Conservation (phyloP, 2,113 vertebrate species). For the Epinephelus cyanopodus region DNA sequence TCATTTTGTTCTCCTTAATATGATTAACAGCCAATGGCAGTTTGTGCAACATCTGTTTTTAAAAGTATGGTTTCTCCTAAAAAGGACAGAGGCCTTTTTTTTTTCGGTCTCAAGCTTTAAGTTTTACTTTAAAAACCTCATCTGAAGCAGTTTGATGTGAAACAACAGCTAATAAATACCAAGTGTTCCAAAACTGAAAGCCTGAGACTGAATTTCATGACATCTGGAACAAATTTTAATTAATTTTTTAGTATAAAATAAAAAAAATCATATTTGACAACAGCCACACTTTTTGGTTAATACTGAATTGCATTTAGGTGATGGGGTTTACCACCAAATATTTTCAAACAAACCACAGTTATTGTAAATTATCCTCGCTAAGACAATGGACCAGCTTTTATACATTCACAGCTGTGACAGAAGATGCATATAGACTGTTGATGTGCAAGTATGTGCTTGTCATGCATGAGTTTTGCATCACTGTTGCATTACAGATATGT, state of each 20-base stretch:
- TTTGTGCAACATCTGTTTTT: background rate
- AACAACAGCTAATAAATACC: background rate
- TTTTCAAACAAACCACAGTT: constrained; percentile 48
- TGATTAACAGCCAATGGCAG: background rate
- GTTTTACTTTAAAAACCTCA: background rate
- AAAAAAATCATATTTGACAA: background rate
- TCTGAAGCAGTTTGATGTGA: background rate
- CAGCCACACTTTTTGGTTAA: background rate
- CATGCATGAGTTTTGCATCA: constrained; percentile 52
- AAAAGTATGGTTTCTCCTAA: background rate
- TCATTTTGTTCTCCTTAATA: background rate
- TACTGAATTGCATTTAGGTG: constrained; percentile 1
- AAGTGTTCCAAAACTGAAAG: background rate
- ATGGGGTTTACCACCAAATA: constrained; percentile 20
- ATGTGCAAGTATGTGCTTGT: constrained; percentile 65
- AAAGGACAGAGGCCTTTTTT: background rate
- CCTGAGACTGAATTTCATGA: background rate
- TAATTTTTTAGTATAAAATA: background rate
- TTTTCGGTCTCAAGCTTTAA: background rate
- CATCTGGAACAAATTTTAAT: background rate
- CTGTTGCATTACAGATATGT: constrained; percentile 39
- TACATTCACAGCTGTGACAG: constrained; percentile 71
- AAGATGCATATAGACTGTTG: constrained; percentile 48
- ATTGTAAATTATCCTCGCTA: constrained; percentile 17
- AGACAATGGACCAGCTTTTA: constrained; percentile 29